Evolutionary conservation across 2,113 vertebrate genomes (phyloP), one percentile per base, ranked within the genome.

Genomic region (Pangasianodon gigas): DNA sequence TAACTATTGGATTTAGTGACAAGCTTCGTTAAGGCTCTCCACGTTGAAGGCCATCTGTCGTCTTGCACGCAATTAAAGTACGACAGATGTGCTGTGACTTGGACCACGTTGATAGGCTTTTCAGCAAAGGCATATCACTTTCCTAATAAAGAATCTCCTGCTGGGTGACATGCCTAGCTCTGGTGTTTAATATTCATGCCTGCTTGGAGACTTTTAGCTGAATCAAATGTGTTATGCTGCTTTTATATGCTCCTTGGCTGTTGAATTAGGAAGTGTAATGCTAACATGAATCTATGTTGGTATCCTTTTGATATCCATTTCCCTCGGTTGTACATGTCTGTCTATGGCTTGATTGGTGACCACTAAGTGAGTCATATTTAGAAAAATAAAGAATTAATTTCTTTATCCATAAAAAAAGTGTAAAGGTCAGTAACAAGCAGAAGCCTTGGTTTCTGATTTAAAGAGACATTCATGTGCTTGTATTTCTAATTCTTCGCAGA

Each of bases 1-100:
- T 69, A 52, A 67, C 32, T 48, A 48, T 26, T 89, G 88, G 52
- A 48, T 89, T 89, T 62, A 89, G 65, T 60, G 65, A 48, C 37
- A 46, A 60, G 82, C 67, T 46, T 75, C 37, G 37, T 75, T 84
- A 48, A 84, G 56, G 41, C 48, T 14, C 81, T 65, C 37, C 21
- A 21, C 7, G 14, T 24, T 16, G 37, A 75, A 75, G 54, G 54
- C 82, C 56, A 77, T 51, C 83, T 77, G 82, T n/a, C 77, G 41
- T 24, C 26, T 51, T 62, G 37, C 0, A 24, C 9, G 24, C 41
- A 79, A 60, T 79, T 87, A 60, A 79, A 83, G 10, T 74, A 58
- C 48, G 11, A 74, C 65, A 56, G 80, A 69, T 84, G 80, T 74
- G 65, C 56, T 84, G 51, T 32, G 51, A n/a, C 79, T 82, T 60